phyloP scores from a whole-genome alignment of 2,113 vertebrate species.

The Pachycephala philippinensis region DNA sequence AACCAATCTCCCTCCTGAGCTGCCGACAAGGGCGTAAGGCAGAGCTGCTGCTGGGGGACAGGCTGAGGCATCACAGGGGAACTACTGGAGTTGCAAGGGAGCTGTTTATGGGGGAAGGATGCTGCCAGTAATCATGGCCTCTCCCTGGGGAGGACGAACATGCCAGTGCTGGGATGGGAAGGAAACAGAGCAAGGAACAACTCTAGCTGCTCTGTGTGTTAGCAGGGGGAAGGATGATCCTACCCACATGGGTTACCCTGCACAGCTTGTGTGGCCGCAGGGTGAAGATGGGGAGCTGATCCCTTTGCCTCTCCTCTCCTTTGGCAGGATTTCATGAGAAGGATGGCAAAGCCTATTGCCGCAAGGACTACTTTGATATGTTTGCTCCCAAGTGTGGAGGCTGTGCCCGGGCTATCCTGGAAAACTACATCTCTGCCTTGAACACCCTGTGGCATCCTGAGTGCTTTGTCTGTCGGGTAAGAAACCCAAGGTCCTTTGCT shows the following conservation, averaged over 20 bases:
- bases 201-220: background rate
- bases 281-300: background rate
- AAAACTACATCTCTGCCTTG: conserved; percentile 98
- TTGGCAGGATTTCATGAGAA: conserved; percentile 95
- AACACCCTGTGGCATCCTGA: conserved; percentile 96
- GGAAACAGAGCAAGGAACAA: background rate
- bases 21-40: background rate
- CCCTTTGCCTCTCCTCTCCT: background rate
- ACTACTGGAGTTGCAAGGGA: background rate
- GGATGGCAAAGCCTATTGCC: conserved; percentile 96
- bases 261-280: background rate
- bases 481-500: background rate
- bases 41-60: background rate
- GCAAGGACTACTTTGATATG: conserved; percentile 99
- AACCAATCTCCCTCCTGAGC: background rate
- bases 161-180: background rate
- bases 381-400: conserved; percentile 97
- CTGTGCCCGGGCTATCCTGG: conserved; percentile 93
- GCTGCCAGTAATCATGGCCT: background rate
- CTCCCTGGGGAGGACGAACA: background rate
- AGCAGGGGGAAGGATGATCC: background rate
- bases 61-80: background rate
- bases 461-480: conserved; percentile 98
- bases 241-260: background rate
- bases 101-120: background rate